Percentiles rank a stretch among this genome's conserved stretches.
phyloP scores from a whole-genome alignment of 2,113 vertebrate species.

The Mormyrus iriodes region DNA sequence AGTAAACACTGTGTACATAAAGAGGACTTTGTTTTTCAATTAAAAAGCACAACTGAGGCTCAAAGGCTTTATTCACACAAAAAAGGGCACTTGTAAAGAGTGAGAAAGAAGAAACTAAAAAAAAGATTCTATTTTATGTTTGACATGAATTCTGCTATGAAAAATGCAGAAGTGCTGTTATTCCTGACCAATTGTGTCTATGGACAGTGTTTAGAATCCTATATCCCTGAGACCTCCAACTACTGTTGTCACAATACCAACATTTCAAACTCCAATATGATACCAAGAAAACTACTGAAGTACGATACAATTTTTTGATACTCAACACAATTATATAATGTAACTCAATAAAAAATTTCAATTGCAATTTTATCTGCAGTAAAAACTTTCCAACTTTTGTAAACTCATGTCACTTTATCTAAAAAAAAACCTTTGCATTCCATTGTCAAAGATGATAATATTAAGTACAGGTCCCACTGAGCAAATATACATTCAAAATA shows the following conservation, averaged over 20 bases:
- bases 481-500: not conserved
- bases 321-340: not conserved
- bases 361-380: not conserved
- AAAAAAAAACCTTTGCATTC: not conserved
- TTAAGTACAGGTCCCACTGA: not conserved
- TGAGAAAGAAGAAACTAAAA: not conserved
- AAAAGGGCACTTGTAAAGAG: not conserved
- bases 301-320: not conserved
- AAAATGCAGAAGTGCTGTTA: not conserved
- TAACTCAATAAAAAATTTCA: not conserved
- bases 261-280: not conserved
- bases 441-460: not conserved
- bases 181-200: not conserved
- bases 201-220: not conserved
- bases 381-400: not conserved
- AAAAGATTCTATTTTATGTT: not conserved
- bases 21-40: not conserved
- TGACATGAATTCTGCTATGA: not conserved
- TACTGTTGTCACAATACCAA: not conserved
- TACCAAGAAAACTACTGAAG: not conserved
- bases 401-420: not conserved
- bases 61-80: not conserved
- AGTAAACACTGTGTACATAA: not conserved
- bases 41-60: not conserved
- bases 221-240: slow-evolving; percentile 42